Base-by-base conservation (phyloP, 53 echinoderm and acorn worm genomes). In the Echinarachnius parma region DNA sequence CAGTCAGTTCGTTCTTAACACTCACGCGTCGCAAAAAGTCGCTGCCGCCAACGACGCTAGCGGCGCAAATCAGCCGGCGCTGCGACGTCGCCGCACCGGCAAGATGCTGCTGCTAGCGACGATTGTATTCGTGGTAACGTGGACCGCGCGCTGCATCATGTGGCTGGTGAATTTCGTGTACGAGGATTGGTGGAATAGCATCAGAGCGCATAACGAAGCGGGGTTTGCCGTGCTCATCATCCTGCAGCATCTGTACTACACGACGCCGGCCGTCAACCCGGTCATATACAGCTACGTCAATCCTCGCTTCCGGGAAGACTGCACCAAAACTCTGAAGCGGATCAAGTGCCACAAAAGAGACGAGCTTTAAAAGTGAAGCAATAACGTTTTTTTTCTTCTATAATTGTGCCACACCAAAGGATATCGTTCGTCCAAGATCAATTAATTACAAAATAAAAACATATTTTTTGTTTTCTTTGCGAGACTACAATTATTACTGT, bases 121-220 rank as follows among this genome's bases (percentile, higher is more conserved):
- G 0, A 61, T 88, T 0, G 88, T 88, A 3, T 88, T 88, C 54
- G 88, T 88, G 59, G 80, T 79, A 4, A 88, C 83, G 5, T 88
- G 88, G 88, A 78, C 88, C 0, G 88, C 88, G n/a, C 79, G 88
- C 5, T 88, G 83, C 64, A 78, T 88, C 30, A 83, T 88, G 88
- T 88, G 88, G 88, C 33, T 83, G 13, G 78, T 88, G 26, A 49
- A 63, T 1, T 79, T 66, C 53, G 25, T 44, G 19, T 27, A 62
- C 22, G 50, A 28, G 0, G 66, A 60, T 0, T 75, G 79, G 79
- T 88, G 88, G 88, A 21, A 60, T 1, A 1, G 24, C 19, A 48
- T 83, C 8, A 59, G 68, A 32, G 4, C 44, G 14, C 42, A 45
- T 23, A 75, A 80, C 34, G 60, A 60, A 11, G 42, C 69, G 26